Evolutionary conservation across 2,888 invertebrate genomes (phyloP).

Genomic region (Dolichomitus sp.): DNA sequence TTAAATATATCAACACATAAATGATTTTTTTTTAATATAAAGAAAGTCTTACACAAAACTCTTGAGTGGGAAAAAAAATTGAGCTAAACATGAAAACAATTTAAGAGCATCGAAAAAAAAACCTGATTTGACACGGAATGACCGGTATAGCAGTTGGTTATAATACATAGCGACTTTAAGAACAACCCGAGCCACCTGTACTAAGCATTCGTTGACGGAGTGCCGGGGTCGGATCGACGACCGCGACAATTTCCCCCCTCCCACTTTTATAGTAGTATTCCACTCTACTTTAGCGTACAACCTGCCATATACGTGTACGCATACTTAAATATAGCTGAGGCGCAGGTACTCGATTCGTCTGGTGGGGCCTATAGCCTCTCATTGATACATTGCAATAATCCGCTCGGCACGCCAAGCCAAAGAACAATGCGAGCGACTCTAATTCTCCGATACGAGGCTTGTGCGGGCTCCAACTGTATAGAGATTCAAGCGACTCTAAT

Average conservation of each 20-base stretch:
- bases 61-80: too few species aligned
- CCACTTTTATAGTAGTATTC: slow-evolving; percentile 3
- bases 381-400: slow-evolving; percentile 58
- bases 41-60: too few species aligned
- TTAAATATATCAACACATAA: too few species aligned
- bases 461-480: not conserved
- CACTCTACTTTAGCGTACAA: slow-evolving; percentile 19
- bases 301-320: not conserved
- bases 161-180: slow-evolving; percentile 28
- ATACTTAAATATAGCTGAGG: not conserved
- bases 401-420: slow-evolving; percentile 48
- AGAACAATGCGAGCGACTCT: slow-evolving; percentile 55
- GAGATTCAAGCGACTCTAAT: slow-evolving; percentile 9
- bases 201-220: slow-evolving; percentile 46
- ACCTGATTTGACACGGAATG: too few species aligned
- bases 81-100: too few species aligned
- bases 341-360: slow-evolving; percentile 44
- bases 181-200: slow-evolving; percentile 27
- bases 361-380: slow-evolving; percentile 19
- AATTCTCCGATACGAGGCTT: slow-evolving; percentile 62
- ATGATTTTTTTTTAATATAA: too few species aligned
- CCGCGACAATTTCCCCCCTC: slow-evolving; percentile 15
- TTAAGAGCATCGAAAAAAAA: too few species aligned
- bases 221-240: slow-evolving; percentile 58
- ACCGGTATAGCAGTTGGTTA: too few species aligned